phyloP scores from a whole-genome alignment of 2,888 invertebrate genomes.

The Cheilosia vulpina region DNA sequence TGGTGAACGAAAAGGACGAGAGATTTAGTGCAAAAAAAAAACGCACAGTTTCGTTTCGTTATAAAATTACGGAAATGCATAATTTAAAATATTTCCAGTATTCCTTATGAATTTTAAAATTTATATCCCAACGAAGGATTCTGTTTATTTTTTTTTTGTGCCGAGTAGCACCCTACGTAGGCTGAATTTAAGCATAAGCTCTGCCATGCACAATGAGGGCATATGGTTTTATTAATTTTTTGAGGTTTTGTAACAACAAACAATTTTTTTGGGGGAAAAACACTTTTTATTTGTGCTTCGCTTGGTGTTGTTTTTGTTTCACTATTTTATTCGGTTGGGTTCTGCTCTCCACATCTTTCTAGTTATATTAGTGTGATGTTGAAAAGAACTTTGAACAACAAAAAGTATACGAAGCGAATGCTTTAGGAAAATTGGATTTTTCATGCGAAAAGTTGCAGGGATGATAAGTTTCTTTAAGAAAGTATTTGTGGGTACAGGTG shows the following conservation, averaged over 20 bases:
- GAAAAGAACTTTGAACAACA: background rate
- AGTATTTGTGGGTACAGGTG: background rate
- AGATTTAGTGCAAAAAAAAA: slow-evolving; percentile 13
- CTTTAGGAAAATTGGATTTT: background rate
- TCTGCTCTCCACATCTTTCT: background rate
- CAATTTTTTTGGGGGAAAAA: background rate
- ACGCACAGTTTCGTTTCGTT: slow-evolving; percentile 65
- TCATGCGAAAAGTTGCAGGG: background rate
- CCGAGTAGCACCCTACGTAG: slow-evolving; percentile 36
- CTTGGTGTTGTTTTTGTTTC: slow-evolving; percentile 21
- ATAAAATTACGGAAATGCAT: slow-evolving; percentile 74
- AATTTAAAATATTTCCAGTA: slow-evolving; percentile 72
- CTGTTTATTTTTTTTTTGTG: background rate
- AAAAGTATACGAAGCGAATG: background rate
- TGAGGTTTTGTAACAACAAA: slow-evolving; percentile 54
- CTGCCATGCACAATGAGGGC: slow-evolving; percentile 52
- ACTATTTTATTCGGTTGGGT: slow-evolving; percentile 20
- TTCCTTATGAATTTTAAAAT: slow-evolving; percentile 75
- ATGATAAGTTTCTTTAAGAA: background rate
- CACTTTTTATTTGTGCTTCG: background rate
- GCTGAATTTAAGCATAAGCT: slow-evolving; percentile 53
- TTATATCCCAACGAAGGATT: slow-evolving; percentile 42
- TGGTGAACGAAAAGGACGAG: slow-evolving; percentile 31
- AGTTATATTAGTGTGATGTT: background rate
- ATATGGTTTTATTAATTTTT: slow-evolving; percentile 72